Base-by-base conservation (phyloP, 2,888 invertebrate genomes). In the Caenorhabditis doughertyi region DNA sequence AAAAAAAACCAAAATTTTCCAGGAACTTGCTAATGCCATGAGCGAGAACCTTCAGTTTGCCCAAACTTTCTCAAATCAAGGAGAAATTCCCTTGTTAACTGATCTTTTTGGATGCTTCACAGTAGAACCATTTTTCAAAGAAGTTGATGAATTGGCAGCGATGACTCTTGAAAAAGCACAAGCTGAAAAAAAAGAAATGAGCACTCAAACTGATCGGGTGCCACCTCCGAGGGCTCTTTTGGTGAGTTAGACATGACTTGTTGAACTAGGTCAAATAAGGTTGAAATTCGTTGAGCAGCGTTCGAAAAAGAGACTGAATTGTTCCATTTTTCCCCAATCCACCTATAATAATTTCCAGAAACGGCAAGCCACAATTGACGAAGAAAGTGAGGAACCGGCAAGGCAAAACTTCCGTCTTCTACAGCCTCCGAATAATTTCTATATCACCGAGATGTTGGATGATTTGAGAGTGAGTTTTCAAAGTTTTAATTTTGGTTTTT, bases 31-130 rank as follows among this genome's bases (percentile, higher is more conserved):
- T 27, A 90, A 86, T 64, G 65, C 87, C 8, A 88, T 90, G 87
- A 85, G 87, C 49, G 90, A 90, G 70, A 90, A 90, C 58, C 80
- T 90, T 16, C 89, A 89, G 44, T 90, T 90, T 58, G 89, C 90
- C 0, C 90, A 90, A 58, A 90, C 90, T 2, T 90, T 90, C 79
- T 89, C 89, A 9, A 58, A 84, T 0, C 83, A 87, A 25, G 89
- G 89, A 9, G 85, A 86, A 60, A 87, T 89, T 60, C 88, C 90
- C 8, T 65, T 90, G 23, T 64, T 90, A 4, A 89, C 89, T 4
- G 89, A 88, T 76, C 79, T 90, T 13, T 90, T 90, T 60, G 90
- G 90, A 16, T 90, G 89, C 56, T 90, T 90, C 55, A 90, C 90
- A 4, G 89, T 90, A 9, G 90, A 90, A 55, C 89, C 89, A 35